Evolutionary conservation across 2,113 vertebrate species (phyloP).

Genomic region (Cettia cetti): DNA sequence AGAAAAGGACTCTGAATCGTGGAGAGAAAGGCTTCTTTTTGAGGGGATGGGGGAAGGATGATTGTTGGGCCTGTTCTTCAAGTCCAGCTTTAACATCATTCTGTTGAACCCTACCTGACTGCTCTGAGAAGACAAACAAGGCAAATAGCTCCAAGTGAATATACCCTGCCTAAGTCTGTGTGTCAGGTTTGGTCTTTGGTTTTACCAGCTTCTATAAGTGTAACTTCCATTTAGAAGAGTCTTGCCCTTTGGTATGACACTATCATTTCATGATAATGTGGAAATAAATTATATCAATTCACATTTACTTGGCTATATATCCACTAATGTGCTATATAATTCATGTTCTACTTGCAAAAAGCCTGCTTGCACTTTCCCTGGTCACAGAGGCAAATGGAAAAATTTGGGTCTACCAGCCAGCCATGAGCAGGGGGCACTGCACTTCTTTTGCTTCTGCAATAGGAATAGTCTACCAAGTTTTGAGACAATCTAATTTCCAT

Average conservation of each 20-base stretch:
- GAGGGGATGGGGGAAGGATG: not conserved
- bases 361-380: not conserved
- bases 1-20: not conserved
- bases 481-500: not conserved
- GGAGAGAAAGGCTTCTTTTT: not conserved
- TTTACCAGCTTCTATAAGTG: not conserved
- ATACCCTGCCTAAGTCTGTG: not conserved
- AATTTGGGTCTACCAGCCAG: not conserved
- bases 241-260: not conserved
- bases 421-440: not conserved
- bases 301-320: not conserved
- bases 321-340: not conserved
- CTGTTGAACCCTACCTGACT: not conserved
- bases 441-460: not conserved
- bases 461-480: not conserved
- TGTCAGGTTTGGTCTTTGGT: not conserved
- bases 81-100: not conserved
- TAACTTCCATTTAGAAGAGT: not conserved
- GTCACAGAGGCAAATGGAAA: not conserved
- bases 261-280: not conserved
- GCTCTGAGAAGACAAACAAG: not conserved
- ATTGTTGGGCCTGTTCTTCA: conserved; percentile 1
- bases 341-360: not conserved
- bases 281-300: not conserved
- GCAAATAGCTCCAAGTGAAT: not conserved